Evolutionary conservation across 53 echinoderm and acorn worm genomes (phyloP).

Genomic region (Paracentrotus lividus): DNA sequence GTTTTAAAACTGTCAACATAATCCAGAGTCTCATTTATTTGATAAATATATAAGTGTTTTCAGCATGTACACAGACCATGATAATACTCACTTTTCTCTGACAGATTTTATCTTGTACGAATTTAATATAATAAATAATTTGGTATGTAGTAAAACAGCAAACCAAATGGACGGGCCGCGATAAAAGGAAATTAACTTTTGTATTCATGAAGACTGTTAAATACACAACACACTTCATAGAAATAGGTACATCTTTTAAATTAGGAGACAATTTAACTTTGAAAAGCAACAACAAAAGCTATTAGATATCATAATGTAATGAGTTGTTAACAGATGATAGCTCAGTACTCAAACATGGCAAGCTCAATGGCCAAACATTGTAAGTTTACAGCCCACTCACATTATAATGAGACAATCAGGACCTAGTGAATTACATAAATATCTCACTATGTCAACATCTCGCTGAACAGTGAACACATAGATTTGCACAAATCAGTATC

Average conservation of each 20-base stretch:
- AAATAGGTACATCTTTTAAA: neutral
- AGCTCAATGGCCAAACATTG: neutral
- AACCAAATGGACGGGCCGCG: neutral
- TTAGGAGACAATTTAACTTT: neutral
- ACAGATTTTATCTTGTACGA: neutral
- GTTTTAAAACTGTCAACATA: too few relatives aligned
- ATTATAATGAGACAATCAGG: too few relatives aligned
- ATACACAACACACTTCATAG: neutral
- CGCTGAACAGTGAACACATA: too few relatives aligned
- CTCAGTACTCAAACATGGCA: too few relatives aligned
- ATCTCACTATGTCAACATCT: too few relatives aligned
- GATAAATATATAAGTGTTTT: too few relatives aligned
- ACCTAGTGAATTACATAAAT: too few relatives aligned
- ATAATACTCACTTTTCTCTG: neutral
- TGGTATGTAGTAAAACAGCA: constrained; percentile 16
- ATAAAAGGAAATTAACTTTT: neutral
- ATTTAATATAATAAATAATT: neutral
- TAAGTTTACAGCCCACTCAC: neutral
- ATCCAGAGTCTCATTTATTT: too few relatives aligned
- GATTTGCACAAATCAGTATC: too few relatives aligned
- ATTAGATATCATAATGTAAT: too few relatives aligned
- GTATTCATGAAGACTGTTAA: neutral
- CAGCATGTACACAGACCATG: constrained; percentile 29
- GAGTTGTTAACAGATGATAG: too few relatives aligned
- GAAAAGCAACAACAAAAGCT: neutral